Conservation (phyloP, 2,113 vertebrate genomes). For the Neomonachus schauinslandi region DNA sequence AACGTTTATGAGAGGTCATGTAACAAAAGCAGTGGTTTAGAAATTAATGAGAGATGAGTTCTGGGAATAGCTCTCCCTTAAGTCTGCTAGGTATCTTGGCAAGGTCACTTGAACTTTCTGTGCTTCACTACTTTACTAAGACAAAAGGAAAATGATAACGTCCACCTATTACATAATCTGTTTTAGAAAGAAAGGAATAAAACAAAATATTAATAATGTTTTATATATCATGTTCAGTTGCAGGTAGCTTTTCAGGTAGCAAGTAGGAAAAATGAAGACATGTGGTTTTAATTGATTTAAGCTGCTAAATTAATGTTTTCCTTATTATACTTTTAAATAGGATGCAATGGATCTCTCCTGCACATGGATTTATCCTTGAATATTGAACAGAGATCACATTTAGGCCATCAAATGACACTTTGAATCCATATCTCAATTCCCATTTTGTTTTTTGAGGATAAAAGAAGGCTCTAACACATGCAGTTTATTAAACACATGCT, state of each 20-base stretch:
- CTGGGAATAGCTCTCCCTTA: not conserved
- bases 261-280: not conserved
- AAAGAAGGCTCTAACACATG: not conserved
- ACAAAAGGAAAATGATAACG: not conserved
- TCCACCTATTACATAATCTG: not conserved
- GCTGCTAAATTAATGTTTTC: not conserved
- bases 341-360: not conserved
- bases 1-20: not conserved
- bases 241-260: not conserved
- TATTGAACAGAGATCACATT: not conserved
- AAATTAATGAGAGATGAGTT: not conserved
- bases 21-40: not conserved
- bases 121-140: not conserved
- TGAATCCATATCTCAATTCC: not conserved
- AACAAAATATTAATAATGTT: not conserved
- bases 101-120: not conserved
- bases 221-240: not conserved
- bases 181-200: constrained; percentile 1
- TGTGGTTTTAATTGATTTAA: not conserved
- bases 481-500: not conserved
- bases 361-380: not conserved
- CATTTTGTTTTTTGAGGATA: not conserved
- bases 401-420: not conserved
- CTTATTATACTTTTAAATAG: not conserved
- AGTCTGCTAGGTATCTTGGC: not conserved